Evolutionary conservation across 1,140 invertebrate species (phyloP), one percentile per base, ranked within the genome.

Genomic region (Anoplophora glabripennis): DNA sequence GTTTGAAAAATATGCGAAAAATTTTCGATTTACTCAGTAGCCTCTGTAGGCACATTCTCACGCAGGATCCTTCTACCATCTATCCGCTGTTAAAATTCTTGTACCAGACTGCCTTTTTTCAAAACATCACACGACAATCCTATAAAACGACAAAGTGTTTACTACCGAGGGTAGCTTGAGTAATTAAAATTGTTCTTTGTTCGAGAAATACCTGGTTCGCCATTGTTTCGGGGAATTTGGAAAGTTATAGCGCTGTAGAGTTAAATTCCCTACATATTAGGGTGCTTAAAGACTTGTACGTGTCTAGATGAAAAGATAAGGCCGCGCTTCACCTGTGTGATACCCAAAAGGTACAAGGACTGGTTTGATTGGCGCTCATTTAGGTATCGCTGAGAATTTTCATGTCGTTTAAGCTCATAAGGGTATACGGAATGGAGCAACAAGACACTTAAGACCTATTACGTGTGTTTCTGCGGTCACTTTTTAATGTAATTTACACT

Each of bases 161-260:
- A 17, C 21, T 45, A 14, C 21, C 21, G 42, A 45, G 14, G 17
- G 15, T 18, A 28, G 46, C 28, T 15, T 9, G 36, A 38, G 17
- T 21, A 52, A 52, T 52, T 52, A 52, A 52, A 52, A 52, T 52
- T 52, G 49, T 52, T 52, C 21, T 38, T 37, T 52, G 49, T 52
- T 52, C 49, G 35, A 52, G 49, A 52, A 52, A 52, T 52, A 52
- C 49, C 17, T 38, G 35, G 37, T 52, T 21, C 49, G 49, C 49
- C 49, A 52, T 52, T 52, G 49, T 52, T 52, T 52, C 49, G 49
- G 49, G 15, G 49, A 52, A 52, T 52, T 52, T 52, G 35, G 49
- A 5, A 14, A 49, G 34, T 49, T 49, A 49, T 33, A 52, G 49
- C 49, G 40, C 40, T 52, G 10, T 52, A 41, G 40, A 37, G 36